Evolutionary conservation across 2,113 vertebrate genomes (phyloP), one percentile per base, ranked within the genome.

Genomic region (Asarcornis scutulata): DNA sequence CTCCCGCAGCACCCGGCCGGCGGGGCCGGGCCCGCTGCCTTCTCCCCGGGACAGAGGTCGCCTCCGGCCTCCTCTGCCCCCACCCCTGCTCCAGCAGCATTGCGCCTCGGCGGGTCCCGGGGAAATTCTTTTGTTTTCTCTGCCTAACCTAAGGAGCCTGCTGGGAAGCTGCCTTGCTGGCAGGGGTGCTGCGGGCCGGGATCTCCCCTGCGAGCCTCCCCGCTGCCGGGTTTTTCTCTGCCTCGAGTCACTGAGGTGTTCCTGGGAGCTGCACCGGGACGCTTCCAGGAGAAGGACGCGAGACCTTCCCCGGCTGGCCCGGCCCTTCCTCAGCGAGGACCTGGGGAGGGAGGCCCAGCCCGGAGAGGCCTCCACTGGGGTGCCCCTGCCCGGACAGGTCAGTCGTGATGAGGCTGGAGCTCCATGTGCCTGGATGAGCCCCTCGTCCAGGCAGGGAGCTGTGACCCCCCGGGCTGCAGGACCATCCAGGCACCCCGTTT

Each of bases 401-500:
- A 27, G 16, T 18, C 14, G 14, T 7, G 40, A 42, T 27, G 44
- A 68, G 38, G 68, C 59, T 38, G 11, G 42, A 58, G 64, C 63
- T 68, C n/a, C 25, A 4, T 7, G 77, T 38, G 32, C 40, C 46
- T 20, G 75, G 17, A 9, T 29, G 27, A 32, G 62, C 31, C 27
- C 12, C 13, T 50, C 14, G 59, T 50, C 42, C 4, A 10, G 75
- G 60, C 89, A 27, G 20, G 17, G 78, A 25, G 9, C 58, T 8
- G 6, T 25, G 21, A 6, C 10, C 34, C 68, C 3, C 40, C 5
- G 31, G 75, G 42, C 83, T 63, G 13, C 1, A 71, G 56, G 31
- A 0, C 20, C 2, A 53, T 62, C 53, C 3, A 1, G 16, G 75
- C 1, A 1, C 46, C 44, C 38, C 2, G 15, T 21, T 48, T 1